Evolutionary conservation across 2,113 vertebrate species (phyloP).

Genomic region (Cranoglanis bouderius): DNA sequence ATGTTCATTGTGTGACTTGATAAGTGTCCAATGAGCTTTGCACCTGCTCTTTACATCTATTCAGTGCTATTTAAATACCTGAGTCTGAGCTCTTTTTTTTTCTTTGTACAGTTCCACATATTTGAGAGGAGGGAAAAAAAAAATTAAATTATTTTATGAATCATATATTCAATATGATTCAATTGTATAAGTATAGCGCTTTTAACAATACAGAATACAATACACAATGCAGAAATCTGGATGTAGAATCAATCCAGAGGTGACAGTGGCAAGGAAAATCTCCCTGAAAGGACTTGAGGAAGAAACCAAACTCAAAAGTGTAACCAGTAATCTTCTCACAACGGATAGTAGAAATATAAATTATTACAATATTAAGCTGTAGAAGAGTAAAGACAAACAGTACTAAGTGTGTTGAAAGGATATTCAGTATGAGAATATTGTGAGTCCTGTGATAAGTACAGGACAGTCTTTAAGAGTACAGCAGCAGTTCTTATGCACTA

Average conservation of each 20-base stretch:
- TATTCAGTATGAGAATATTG: not conserved
- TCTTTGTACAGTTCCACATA: not conserved
- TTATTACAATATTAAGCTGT: not conserved
- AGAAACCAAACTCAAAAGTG: not conserved
- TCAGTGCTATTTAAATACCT: not conserved
- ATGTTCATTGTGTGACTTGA: not conserved
- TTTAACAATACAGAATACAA: not conserved
- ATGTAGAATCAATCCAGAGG: not conserved
- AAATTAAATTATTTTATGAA: not conserved
- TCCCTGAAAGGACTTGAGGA: not conserved
- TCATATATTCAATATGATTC: no score
- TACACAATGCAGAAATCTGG: not conserved
- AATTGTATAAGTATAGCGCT: no score
- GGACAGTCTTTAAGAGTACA: not conserved
- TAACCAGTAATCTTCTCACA: not conserved
- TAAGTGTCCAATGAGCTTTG: not conserved
- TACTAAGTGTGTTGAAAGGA: not conserved
- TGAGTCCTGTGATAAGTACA: not conserved
- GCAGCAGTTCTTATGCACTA: not conserved
- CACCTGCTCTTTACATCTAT: not conserved
- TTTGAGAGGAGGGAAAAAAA: not conserved
- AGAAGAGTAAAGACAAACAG: not conserved
- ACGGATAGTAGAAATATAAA: not conserved
- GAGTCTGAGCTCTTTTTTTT: not conserved
- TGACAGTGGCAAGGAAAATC: no score